Conservation (phyloP, 2,888 invertebrate species). For the Lysandra coridon region DNA sequence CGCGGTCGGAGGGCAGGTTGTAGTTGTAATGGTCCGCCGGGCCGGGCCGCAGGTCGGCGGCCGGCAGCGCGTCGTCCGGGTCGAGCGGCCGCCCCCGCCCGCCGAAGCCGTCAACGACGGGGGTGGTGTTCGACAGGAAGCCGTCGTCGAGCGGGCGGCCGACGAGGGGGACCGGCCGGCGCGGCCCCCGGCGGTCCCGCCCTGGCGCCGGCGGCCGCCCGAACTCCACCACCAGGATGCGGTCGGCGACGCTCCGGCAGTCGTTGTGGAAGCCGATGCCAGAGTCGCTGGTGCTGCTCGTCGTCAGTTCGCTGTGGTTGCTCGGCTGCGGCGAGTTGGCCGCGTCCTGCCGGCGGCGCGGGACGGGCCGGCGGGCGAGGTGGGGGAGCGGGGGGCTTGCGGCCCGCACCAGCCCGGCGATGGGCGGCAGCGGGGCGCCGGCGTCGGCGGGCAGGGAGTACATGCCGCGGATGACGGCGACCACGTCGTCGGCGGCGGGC, state of each 20-base stretch:
- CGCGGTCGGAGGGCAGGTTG: constrained; percentile 66
- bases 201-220: constrained; percentile 61
- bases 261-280: constrained; percentile 97
- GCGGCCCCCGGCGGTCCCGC: constrained; percentile 61
- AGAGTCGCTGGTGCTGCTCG: constrained; percentile 95
- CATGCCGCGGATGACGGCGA: constrained; percentile 86
- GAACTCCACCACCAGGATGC: constrained; percentile 89
- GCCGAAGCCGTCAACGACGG: constrained; percentile 75
- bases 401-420: constrained; percentile 70
- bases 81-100: constrained; percentile 74
- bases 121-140: constrained; percentile 73
- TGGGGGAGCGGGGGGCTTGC: constrained; percentile 70
- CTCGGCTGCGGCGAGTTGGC: constrained; percentile 93
- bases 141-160: constrained; percentile 74
- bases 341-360: constrained; percentile 81
- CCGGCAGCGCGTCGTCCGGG: constrained; percentile 67
- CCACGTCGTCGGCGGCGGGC: constrained; percentile 88
- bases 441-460: constrained; percentile 81
- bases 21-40: constrained; percentile 74
- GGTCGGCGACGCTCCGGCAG: constrained; percentile 89
- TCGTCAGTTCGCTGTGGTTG: constrained; percentile 88
- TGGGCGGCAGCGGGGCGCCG: constrained; percentile 61
- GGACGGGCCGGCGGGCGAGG: constrained; percentile 80
- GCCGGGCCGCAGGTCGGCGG: constrained; percentile 59
- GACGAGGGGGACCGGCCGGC: constrained; percentile 65